phyloP scores from a whole-genome alignment of 2,113 vertebrate genomes.

The Chamaea fasciata region DNA sequence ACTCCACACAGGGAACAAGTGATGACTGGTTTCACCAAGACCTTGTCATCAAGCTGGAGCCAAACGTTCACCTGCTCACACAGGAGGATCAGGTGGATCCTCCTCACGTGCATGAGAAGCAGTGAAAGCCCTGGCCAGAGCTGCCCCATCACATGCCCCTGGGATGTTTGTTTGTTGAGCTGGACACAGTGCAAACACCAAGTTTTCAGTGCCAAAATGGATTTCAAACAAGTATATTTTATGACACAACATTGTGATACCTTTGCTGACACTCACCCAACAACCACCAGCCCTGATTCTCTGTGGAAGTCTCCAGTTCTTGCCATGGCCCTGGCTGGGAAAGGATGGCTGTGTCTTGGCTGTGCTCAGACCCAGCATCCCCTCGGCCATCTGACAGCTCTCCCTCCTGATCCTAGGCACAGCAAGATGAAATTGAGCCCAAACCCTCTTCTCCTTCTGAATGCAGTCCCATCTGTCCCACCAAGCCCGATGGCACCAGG shows the following conservation, averaged over 20 bases:
- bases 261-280: neutral
- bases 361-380: neutral
- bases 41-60: neutral
- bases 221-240: neutral
- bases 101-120: neutral
- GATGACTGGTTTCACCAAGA: neutral
- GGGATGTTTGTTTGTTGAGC: neutral
- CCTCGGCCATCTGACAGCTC: neutral
- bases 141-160: neutral
- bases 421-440: neutral
- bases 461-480: neutral
- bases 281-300: neutral
- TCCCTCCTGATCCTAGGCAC: neutral
- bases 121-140: neutral
- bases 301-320: fast-evolving
- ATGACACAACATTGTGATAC: neutral
- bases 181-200: neutral
- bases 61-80: neutral
- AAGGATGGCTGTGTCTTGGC: neutral
- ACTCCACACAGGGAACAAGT: neutral
- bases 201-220: neutral
- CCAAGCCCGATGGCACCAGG: fast-evolving
- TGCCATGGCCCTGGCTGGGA: fast-evolving
- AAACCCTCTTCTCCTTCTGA: neutral
- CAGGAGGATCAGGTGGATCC: neutral